A percentile compares a stretch with the other conserved stretches of the same genome.
Evolutionary conservation across 2,113 vertebrate species (phyloP).

Genomic region (Siphamia tubifer): DNA sequence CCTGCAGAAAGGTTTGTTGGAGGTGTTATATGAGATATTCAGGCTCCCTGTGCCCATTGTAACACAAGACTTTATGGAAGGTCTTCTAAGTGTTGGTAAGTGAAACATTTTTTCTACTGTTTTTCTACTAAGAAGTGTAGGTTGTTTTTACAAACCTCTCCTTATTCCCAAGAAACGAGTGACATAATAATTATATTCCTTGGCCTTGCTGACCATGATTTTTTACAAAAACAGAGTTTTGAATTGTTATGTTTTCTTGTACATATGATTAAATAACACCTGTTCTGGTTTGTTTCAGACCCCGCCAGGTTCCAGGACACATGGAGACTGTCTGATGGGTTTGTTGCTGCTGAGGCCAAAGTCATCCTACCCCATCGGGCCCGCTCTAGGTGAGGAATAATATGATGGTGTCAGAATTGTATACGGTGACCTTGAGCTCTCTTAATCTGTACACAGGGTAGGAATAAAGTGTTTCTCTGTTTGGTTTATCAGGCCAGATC

Average conservation of each 20-base stretch:
- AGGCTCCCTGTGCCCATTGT: slow-evolving; percentile 92
- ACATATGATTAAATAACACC: background rate
- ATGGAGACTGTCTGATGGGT: slow-evolving; percentile 97
- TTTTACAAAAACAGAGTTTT: background rate
- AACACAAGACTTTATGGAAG: slow-evolving; percentile 95
- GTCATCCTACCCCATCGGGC: slow-evolving; percentile 94
- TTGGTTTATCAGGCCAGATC: slow-evolving; percentile 85
- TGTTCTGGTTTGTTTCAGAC: slow-evolving; percentile 75
- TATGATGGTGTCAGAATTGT: background rate
- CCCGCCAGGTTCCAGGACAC: slow-evolving; percentile 94
- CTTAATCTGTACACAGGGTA: no score
- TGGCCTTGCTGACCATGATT: background rate
- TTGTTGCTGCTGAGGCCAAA: slow-evolving; percentile 97
- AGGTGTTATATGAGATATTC: slow-evolving; percentile 97
- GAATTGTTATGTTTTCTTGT: background rate
- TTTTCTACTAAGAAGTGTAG: no score
- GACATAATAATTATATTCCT: no score
- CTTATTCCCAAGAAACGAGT: no score
- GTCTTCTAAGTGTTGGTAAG: slow-evolving; percentile 93
- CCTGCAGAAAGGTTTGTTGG: slow-evolving; percentile 89
- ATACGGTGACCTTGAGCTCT: background rate
- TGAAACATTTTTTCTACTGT: background rate
- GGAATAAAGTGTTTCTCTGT: background rate
- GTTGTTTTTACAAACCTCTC: background rate
- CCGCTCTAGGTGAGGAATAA: slow-evolving; percentile 85